These are phyloP conservation scores for Amblyjoppa proteus DNA, from an alignment of 2,888 invertebrate genomes.

Conservation along the genomic window DNA sequence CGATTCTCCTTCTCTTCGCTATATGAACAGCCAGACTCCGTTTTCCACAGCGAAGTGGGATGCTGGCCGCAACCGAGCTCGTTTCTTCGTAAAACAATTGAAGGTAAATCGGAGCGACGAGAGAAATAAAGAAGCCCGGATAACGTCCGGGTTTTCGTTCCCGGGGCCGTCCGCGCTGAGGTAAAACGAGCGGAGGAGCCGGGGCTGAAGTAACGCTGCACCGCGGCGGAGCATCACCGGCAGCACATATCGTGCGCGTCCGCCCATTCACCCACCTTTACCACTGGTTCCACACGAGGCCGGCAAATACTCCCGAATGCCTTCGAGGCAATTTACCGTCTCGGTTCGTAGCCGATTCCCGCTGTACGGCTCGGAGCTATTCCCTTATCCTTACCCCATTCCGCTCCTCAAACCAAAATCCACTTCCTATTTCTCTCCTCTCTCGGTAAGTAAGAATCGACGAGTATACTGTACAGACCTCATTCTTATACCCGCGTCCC, in stretches of 20 bases:
- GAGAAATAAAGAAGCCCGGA: constrained; percentile 15
- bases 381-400: constrained; percentile 11
- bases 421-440: constrained; percentile 42
- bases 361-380: neutral
- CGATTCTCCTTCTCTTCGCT: neutral
- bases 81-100: constrained; percentile 38
- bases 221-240: constrained; percentile 18
- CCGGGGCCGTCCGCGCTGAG: constrained; percentile 16
- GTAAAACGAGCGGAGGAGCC: constrained; percentile 17
- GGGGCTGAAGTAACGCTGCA: constrained; percentile 13
- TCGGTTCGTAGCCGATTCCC: constrained; percentile 32
- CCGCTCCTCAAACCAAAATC: constrained; percentile 44
- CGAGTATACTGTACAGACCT: constrained; percentile 35
- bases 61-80: neutral
- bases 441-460: constrained; percentile 48
- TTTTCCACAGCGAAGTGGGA: neutral
- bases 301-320: constrained; percentile 70
- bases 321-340: constrained; percentile 74
- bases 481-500: constrained; percentile 41
- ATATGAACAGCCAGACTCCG: neutral
- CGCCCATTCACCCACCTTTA: constrained; percentile 56
- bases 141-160: constrained; percentile 38
- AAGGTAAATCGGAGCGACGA: constrained; percentile 30
- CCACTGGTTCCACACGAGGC: constrained; percentile 46
- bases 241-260: constrained; percentile 46